Percentiles rank a stretch among this genome's conserved stretches.
Conservation (phyloP, 2,797 vertebrate genomes). For the Chelmon rostratus region DNA sequence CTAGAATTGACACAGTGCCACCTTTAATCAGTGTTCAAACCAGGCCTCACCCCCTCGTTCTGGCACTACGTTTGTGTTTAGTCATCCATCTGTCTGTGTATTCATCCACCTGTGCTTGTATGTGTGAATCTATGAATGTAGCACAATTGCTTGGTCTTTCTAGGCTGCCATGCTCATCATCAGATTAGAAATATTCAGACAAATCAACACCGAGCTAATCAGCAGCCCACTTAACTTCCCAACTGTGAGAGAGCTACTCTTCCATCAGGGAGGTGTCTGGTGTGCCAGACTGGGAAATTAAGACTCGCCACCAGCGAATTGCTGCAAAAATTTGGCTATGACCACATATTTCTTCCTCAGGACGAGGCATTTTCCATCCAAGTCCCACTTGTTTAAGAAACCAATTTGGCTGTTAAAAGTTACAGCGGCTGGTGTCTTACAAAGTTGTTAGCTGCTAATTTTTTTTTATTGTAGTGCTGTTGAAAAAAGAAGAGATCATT, state of each 20-base stretch:
- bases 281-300: constrained; percentile 41
- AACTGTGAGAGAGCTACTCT: constrained; percentile 34
- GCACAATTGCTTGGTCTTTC: constrained; percentile 29
- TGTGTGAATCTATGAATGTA: constrained; percentile 65
- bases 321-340: constrained; percentile 5
- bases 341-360: background rate
- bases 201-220: constrained; percentile 49
- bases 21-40: constrained; percentile 79
- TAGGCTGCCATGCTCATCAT: constrained; percentile 37
- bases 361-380: background rate
- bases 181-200: constrained; percentile 54
- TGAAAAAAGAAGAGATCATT: background rate
- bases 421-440: background rate
- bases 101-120: constrained; percentile 66
- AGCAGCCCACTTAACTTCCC: constrained; percentile 52
- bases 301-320: constrained; percentile 18
- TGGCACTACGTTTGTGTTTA: constrained; percentile 59
- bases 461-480: background rate
- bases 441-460: background rate
- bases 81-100: constrained; percentile 69
- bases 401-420: background rate
- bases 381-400: constrained; percentile 7
- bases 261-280: constrained; percentile 31
- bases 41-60: constrained; percentile 55
- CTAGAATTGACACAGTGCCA: constrained; percentile 84